These are phyloP conservation scores for Drosophila percnosoma DNA, from an alignment of 2,888 invertebrate species.

Conservation along the genomic window DNA sequence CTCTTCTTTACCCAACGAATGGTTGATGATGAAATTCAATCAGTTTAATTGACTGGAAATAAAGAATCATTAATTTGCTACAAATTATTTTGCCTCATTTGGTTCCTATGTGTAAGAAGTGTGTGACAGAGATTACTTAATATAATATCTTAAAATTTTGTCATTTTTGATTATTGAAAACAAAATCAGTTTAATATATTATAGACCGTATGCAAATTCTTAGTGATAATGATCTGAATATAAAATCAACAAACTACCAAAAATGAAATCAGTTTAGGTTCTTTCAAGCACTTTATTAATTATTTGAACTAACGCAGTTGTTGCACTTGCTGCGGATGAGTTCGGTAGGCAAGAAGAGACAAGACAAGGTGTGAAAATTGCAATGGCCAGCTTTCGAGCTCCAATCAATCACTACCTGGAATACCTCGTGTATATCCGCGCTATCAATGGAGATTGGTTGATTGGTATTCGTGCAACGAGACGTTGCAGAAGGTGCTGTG, in stretches of 20 bases:
- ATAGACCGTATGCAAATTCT: not conserved
- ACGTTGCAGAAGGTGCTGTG: not conserved
- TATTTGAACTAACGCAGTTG: not conserved
- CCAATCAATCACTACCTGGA: not conserved
- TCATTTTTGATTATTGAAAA: too few species aligned
- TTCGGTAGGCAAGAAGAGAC: not conserved
- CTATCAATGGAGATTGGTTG: not conserved
- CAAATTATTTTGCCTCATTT: not conserved
- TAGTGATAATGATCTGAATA: not conserved
- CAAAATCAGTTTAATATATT: not conserved
- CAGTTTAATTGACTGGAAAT: slow-evolving; percentile 3
- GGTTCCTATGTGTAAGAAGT: not conserved
- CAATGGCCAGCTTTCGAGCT: not conserved
- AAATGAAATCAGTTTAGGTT: not conserved
- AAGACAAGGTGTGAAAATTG: not conserved
- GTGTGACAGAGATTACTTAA: not conserved
- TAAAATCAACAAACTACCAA: not conserved
- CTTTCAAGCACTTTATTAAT: not conserved
- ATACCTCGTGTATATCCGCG: not conserved
- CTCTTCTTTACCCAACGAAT: not conserved
- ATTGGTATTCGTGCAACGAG: not conserved
- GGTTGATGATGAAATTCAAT: not conserved
- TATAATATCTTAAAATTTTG: not conserved
- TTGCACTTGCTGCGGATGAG: not conserved
- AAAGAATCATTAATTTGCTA: not conserved